Evolutionary conservation across 2,797 vertebrate species (phyloP), one percentile per base, ranked within the genome.

Genomic region (Propithecus perrieri): DNA sequence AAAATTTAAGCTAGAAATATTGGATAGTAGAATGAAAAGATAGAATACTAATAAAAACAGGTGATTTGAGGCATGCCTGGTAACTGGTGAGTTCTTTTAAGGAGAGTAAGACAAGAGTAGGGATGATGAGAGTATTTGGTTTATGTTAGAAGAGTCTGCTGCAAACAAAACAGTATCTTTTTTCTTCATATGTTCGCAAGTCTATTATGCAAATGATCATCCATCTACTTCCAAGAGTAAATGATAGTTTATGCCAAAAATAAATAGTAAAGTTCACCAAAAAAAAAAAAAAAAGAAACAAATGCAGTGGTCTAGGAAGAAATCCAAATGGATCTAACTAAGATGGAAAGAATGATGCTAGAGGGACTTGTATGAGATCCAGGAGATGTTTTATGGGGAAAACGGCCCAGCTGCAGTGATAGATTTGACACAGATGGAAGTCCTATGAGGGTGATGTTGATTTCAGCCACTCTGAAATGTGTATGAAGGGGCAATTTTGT

Each of bases 211-310:
- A 95, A 95, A 96, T 76, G 14, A 81, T 53, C 48, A 84, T 10
- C 5, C 17, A 57, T 43, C 17, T 53, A 59, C 55, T 85, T 85
- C 35, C 69, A 87, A 88, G 24, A 85, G 46, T 48, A 69, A 96
- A 80, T 55, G 85, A 74, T 15, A 65, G 12, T 85, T 97, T 72
- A 81, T 67, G 46, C 30, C 53, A 75, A 92, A 95, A 96, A 92
- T 41, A 85, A 85, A 61, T 20, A 83, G 43, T 61, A 78, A 86
- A 96, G 26, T 90, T 74, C 33, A 87, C 3, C 20, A 81, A 50
- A 90, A 88, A 46, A 87, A 85, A 89, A 83, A 89, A 8, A 43
- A 7, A 43, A 43, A 43, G 7, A 43, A 43, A 43, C 7, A 50
- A 18, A 24, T 48, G 4, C 13, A 38, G 15, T 55, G 59, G 22